phyloP scores from a whole-genome alignment of 2,888 invertebrate species.

The Ischnura elegans region DNA sequence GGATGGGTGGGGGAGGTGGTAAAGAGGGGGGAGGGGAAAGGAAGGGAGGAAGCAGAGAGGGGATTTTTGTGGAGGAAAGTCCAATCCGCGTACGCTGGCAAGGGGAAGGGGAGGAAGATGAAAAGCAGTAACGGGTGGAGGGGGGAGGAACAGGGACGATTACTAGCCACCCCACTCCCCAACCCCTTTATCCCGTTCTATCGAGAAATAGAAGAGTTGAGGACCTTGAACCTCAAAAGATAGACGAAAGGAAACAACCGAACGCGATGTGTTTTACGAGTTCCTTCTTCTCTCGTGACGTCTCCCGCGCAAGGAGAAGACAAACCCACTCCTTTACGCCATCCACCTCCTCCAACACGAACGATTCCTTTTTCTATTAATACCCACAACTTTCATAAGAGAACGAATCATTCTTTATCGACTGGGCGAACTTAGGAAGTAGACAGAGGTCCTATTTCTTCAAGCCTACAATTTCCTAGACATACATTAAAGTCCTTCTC shows the following conservation, averaged over 20 bases:
- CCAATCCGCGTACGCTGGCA: background rate
- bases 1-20: background rate
- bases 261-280: constrained; percentile 59
- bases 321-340: background rate
- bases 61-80: background rate
- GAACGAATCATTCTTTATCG: no score
- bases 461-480: no score
- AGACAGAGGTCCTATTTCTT: no score
- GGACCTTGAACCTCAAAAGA: constrained; percentile 50
- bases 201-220: constrained; percentile 27
- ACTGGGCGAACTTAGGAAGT: no score
- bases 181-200: background rate
- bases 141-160: constrained; percentile 6
- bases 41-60: background rate
- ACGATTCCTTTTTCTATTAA: constrained; percentile 53
- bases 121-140: background rate
- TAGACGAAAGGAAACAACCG: background rate
- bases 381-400: constrained; percentile 13
- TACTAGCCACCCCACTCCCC: background rate
- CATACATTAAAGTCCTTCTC: no score
- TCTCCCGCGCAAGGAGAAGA: constrained; percentile 28
- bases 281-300: constrained; percentile 1
- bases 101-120: background rate
- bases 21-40: background rate
- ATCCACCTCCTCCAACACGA: no score